Conservation (phyloP, 1,140 invertebrate genomes). For the Drosophila mauritiana region DNA sequence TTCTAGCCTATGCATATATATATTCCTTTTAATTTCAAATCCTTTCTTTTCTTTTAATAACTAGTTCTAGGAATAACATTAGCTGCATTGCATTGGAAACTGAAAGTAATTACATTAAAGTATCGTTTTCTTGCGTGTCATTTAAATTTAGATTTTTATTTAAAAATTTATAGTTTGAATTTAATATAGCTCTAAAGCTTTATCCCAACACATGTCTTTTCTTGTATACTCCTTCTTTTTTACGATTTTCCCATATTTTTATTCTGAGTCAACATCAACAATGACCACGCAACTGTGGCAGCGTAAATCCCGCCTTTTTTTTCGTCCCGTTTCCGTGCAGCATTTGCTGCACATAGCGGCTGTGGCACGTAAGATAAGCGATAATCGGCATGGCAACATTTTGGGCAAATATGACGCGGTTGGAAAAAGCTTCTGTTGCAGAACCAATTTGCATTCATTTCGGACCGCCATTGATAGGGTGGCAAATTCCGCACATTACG, state of each 20-base stretch:
- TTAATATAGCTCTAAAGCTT: background rate
- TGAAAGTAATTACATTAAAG: no score
- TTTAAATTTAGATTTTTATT: background rate
- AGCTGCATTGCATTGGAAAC: no score
- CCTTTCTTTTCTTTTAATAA: no score
- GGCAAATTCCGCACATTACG: constrained; percentile 48
- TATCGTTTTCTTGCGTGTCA: no score
- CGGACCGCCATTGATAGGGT: constrained; percentile 40
- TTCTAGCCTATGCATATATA: no score
- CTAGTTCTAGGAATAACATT: no score
- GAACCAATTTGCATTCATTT: constrained; percentile 51
- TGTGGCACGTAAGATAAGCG: constrained; percentile 74
- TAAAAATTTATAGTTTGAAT: background rate
- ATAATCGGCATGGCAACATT: constrained; percentile 58
- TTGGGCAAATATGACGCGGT: constrained; percentile 31
- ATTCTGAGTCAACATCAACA: constrained; percentile 23
- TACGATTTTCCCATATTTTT: background rate
- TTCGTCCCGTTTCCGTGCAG: background rate
- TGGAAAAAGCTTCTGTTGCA: constrained; percentile 26
- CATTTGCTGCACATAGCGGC: constrained; percentile 23
- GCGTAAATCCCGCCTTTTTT: constrained; percentile 15
- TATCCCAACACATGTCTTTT: background rate
- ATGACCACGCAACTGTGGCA: constrained; percentile 9
- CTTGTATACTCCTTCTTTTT: constrained; percentile 1
- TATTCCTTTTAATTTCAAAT: no score